phyloP scores from a whole-genome alignment of 2,888 invertebrate species.

The Cheiracanthium punctorium region DNA sequence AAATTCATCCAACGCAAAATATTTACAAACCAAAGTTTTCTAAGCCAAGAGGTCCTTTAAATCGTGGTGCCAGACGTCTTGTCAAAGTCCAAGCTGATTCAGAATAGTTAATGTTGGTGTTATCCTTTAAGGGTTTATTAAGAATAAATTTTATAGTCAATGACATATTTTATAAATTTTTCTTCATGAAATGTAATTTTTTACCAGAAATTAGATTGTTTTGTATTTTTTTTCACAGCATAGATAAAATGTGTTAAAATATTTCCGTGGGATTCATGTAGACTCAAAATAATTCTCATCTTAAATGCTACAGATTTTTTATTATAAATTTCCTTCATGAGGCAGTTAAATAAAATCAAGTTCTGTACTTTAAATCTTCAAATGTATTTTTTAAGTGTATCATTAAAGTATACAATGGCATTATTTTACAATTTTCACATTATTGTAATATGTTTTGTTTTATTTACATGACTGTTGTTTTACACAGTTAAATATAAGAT shows the following conservation, averaged over 20 bases:
- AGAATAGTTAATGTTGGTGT: conserved; percentile 14
- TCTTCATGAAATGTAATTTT: neutral
- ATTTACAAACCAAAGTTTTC: conserved; percentile 93
- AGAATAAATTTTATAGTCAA: conserved; percentile 8
- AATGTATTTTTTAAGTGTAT: too few relatives aligned
- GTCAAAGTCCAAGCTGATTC: conserved; percentile 62
- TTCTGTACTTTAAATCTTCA: too few relatives aligned
- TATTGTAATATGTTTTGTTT: too few relatives aligned
- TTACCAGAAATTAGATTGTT: conserved; percentile 5
- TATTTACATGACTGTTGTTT: too few relatives aligned
- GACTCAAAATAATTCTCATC: too few relatives aligned
- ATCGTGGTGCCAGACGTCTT: conserved; percentile 91
- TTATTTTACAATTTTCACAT: too few relatives aligned
- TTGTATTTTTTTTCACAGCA: neutral
- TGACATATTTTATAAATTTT: conserved; percentile 9
- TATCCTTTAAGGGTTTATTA: neutral
- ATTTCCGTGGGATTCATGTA: too few relatives aligned
- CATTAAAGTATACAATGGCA: too few relatives aligned
- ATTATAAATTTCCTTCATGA: too few relatives aligned
- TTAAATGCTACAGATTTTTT: too few relatives aligned
- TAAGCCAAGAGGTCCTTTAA: conserved; percentile 96
- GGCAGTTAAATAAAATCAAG: too few relatives aligned
- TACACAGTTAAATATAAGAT: too few relatives aligned
- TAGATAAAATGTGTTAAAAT: neutral
- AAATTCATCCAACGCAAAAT: conserved; percentile 93